Evolutionary conservation across 2,113 vertebrate species (phyloP).

Genomic region (Delphinapterus leucas): DNA sequence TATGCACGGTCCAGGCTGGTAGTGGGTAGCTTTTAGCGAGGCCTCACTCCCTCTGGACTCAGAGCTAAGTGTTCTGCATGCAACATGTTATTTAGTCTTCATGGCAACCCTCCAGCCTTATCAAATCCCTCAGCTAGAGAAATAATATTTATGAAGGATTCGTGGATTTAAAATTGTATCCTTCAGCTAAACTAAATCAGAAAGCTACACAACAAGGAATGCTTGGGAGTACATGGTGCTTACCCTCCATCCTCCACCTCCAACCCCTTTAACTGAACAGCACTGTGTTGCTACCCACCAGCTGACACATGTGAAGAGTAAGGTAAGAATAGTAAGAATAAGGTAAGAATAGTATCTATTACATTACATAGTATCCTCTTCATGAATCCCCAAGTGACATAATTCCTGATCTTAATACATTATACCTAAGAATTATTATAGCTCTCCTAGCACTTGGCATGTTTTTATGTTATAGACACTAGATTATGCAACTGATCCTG

Average conservation of each 20-base stretch:
- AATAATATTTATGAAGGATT: neutral
- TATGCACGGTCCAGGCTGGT: neutral
- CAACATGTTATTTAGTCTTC: neutral
- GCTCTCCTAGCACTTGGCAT: neutral
- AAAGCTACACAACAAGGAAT: neutral
- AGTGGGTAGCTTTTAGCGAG: neutral
- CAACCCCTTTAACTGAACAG: neutral
- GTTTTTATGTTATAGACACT: neutral
- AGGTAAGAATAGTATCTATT: neutral
- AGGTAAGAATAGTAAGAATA: neutral
- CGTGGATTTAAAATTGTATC: neutral
- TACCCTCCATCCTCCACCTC: neutral
- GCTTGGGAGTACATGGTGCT: neutral
- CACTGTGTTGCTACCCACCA: neutral
- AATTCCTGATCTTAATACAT: neutral
- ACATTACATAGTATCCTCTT: neutral
- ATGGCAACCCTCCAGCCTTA: neutral
- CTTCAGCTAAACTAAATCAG: neutral
- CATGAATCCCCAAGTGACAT: neutral
- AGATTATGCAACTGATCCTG: neutral
- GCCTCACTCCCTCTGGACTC: neutral
- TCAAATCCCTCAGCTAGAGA: neutral
- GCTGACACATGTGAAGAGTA: neutral
- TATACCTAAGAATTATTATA: neutral
- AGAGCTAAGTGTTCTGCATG: neutral